These are phyloP conservation scores for Branchipolynoe longqiensis DNA, from an alignment of 2,888 invertebrate genomes.

Conservation along the genomic window DNA sequence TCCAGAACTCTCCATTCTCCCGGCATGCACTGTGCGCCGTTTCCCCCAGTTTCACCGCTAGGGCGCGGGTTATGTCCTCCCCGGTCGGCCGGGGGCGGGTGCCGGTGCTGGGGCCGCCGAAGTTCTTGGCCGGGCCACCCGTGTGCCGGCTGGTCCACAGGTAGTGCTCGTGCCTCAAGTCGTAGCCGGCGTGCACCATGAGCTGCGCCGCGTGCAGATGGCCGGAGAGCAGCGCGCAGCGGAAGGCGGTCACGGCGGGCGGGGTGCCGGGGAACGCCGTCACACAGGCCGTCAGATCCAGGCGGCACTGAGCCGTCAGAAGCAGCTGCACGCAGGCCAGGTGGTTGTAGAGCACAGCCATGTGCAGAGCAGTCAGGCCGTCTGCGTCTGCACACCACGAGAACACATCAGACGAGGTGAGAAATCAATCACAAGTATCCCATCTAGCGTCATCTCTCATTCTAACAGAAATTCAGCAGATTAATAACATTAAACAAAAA, in stretches of 20 bases:
- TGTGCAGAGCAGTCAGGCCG: constrained; percentile 20
- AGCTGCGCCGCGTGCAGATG: constrained; percentile 57
- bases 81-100: not conserved
- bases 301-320: not conserved
- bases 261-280: constrained; percentile 6
- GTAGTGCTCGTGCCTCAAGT: constrained; percentile 9
- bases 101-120: not conserved
- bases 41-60: no score
- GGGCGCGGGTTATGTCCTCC: not conserved
- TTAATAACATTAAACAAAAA: not conserved
- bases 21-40: no score
- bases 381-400: constrained; percentile 31
- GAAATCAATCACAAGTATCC: no score
- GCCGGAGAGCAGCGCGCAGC: constrained; percentile 60
- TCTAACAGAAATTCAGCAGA: not conserved
- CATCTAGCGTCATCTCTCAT: no score
- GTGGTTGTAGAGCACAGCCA: constrained; percentile 27
- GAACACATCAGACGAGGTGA: no score
- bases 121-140: not conserved
- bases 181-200: constrained; percentile 61
- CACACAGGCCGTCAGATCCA: not conserved
- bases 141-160: not conserved
- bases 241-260: constrained; percentile 56
- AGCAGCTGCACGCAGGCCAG: constrained; percentile 18
- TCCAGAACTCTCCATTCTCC: not conserved